A percentile compares a stretch with the other conserved stretches of the same genome.
Conservation (phyloP, 2,888 invertebrate genomes). For the Chromoteleia sp. region DNA sequence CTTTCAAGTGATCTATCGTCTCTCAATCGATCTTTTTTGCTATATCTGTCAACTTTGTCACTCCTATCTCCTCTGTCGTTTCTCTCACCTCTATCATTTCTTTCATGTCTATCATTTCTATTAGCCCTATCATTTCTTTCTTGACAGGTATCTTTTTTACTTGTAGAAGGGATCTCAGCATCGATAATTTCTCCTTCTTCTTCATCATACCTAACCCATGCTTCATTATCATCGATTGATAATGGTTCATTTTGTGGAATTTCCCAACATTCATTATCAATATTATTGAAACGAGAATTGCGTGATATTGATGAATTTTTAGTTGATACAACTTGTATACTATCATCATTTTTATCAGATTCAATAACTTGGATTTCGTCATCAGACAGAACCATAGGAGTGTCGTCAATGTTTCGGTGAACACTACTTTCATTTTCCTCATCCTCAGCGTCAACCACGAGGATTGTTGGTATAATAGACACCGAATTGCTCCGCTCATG, state of each 20-base stretch:
- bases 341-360: slow-evolving; percentile 13
- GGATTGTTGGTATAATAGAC: slow-evolving; percentile 35
- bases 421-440: slow-evolving; percentile 64
- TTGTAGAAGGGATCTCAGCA: background rate
- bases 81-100: background rate
- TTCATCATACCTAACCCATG: slow-evolving; percentile 42
- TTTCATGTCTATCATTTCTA: slow-evolving; percentile 18
- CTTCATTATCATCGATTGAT: slow-evolving; percentile 27
- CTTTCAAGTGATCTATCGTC: slow-evolving; percentile 28
- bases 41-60: slow-evolving; percentile 31
- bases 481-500: background rate
- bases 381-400: slow-evolving; percentile 85
- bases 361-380: slow-evolving; percentile 60
- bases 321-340: slow-evolving; percentile 17
- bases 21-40: slow-evolving; percentile 12
- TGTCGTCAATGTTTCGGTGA: slow-evolving; percentile 75
- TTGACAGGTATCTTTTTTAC: background rate
- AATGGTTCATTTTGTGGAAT: slow-evolving; percentile 62
- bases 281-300: slow-evolving; percentile 9
- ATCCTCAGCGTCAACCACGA: slow-evolving; percentile 30
- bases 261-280: slow-evolving; percentile 48
- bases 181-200: slow-evolving; percentile 60
- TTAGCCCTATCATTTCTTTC: slow-evolving; percentile 10
- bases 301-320: background rate
- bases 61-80: slow-evolving; percentile 10